Evolutionary conservation across 2,113 vertebrate genomes (phyloP), one percentile per base, ranked within the genome.

Genomic region (Nycticebus coucang): DNA sequence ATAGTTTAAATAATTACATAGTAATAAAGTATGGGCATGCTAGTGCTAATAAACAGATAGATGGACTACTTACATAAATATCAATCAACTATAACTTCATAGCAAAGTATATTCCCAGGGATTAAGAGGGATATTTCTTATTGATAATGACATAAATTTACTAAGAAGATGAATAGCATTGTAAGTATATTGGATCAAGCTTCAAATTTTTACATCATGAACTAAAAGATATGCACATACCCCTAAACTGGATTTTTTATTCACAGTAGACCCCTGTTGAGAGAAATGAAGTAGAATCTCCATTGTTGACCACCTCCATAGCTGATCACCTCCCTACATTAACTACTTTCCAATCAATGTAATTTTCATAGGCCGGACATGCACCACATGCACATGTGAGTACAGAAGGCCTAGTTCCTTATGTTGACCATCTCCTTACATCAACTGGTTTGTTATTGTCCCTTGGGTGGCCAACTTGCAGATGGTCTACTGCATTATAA

Each of bases 141-240:
- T 28, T 53, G 8, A 26, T 26, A 85, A 62, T 57, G 18, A 4
- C 55, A 55, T 75, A 66, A 45, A 35, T 81, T 69, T 4, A 77
- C 62, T 11, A 92, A 64, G 71, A 75, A 68, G 0, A 69, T 1
- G 35, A 37, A 72, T 35, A 24, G 71, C 19, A 37, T 37, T 64
- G 11, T 72, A 91, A 66, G 37, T 88, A 71, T 24, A 91, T 18
- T 69, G 41, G 75, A 21, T 89, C 64, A 77, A 81, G 35, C 86
- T 93, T 97, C 59, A 96, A 90, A 15, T n/a, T 86, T 91, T 89
- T 64, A 95, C 78, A 35, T 66, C 94, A 28, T 71, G 19, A 97
- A 91, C 17, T 80, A 86, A 95, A 74, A 62, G 19, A 93, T 3
- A 77, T 18, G 83, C 19, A 66, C 11, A 26, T 4, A 5, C 7